These are phyloP conservation scores for Hedya salicella DNA, from an alignment of 2,888 invertebrate genomes.

Conservation along the genomic window DNA sequence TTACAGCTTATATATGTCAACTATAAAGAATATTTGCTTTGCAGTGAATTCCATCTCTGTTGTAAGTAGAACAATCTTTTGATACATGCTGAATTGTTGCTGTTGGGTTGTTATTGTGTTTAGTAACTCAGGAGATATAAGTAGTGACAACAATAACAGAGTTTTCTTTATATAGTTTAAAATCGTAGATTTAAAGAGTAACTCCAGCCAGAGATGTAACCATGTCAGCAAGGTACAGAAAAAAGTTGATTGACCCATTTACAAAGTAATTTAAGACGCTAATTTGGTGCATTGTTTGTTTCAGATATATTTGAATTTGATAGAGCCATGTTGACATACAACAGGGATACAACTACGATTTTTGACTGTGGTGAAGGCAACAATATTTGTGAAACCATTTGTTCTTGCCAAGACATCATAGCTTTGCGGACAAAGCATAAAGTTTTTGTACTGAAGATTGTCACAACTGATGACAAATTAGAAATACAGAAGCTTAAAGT, in stretches of 20 bases:
- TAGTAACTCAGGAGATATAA: too few relatives aligned
- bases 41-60: slow-evolving; percentile 67
- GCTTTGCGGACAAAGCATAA: slow-evolving; percentile 70
- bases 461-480: slow-evolving; percentile 51
- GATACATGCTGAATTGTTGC: too few relatives aligned
- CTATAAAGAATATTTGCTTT: slow-evolving; percentile 67
- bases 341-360: slow-evolving; percentile 52
- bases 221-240: too few relatives aligned
- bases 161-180: too few relatives aligned
- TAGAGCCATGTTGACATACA: slow-evolving; percentile 56
- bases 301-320: slow-evolving; percentile 69
- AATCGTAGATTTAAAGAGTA: too few relatives aligned
- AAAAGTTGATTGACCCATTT: too few relatives aligned
- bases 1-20: slow-evolving; percentile 61
- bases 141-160: too few relatives aligned
- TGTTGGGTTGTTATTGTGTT: too few relatives aligned
- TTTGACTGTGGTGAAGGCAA: slow-evolving; percentile 63
- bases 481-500: slow-evolving; percentile 64
- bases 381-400: slow-evolving; percentile 73
- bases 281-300: slow-evolving; percentile 45
- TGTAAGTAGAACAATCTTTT: slow-evolving; percentile 61
- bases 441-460: slow-evolving; percentile 67
- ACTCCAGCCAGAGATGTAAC: too few relatives aligned
- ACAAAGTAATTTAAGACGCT: too few relatives aligned
- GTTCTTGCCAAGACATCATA: slow-evolving; percentile 62